Percentiles rank a stretch among this genome's conserved stretches.
Conservation (phyloP, 2,797 vertebrate species). For the Sebastiscus tertius region DNA sequence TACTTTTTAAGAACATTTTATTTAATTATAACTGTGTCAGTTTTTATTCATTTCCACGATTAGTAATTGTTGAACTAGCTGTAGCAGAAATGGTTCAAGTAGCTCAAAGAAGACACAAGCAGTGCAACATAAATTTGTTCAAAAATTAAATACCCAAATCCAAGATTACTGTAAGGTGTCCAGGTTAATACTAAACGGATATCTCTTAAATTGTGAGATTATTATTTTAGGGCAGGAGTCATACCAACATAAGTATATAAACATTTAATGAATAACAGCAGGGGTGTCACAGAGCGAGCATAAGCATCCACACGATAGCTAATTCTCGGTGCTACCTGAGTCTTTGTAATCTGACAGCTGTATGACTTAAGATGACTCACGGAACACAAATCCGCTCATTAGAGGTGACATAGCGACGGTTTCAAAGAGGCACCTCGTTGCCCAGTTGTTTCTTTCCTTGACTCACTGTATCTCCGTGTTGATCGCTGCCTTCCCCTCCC, state of each 20-base stretch:
- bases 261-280: conserved; percentile 34
- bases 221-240: conserved; percentile 19
- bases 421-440: conserved; percentile 23
- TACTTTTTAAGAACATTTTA: too few relatives aligned
- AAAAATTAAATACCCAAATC: conserved; percentile 2
- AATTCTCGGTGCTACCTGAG: conserved; percentile 38
- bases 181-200: not conserved
- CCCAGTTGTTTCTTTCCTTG: conserved; percentile 1
- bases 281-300: not conserved
- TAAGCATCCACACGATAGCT: conserved; percentile 10
- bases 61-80: not conserved
- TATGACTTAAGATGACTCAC: conserved; percentile 29
- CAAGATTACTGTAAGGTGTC: conserved; percentile 7
- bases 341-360: conserved; percentile 56
- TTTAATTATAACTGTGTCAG: not conserved
- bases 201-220: conserved; percentile 10
- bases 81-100: not conserved
- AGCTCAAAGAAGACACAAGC: not conserved
- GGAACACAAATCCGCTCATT: conserved; percentile 58
- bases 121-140: not conserved
- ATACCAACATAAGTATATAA: conserved; percentile 1
- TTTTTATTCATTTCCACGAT: not conserved
- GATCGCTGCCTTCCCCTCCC: conserved; percentile 23
- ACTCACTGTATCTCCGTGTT: conserved; percentile 13
- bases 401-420: conserved; percentile 20